A percentile compares a stretch with the other conserved stretches of the same genome.
Evolutionary conservation across 2,113 vertebrate genomes (phyloP).

Genomic region (Chaenocephalus aceratus): DNA sequence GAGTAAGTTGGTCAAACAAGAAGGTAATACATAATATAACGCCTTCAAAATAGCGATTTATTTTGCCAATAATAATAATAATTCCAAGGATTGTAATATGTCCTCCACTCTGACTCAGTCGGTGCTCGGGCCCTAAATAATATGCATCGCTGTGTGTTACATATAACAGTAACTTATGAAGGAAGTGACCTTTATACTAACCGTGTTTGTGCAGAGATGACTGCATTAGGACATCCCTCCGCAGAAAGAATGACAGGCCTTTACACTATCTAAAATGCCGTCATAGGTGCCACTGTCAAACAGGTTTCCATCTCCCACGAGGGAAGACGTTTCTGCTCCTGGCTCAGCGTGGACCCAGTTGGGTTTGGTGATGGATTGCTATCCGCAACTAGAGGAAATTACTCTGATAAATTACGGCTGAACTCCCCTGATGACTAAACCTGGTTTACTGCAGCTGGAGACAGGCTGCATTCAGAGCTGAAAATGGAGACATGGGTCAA

Average conservation of each 20-base stretch:
- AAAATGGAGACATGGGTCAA: constrained; percentile 53
- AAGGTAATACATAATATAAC: too few species aligned
- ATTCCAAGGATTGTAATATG: too few species aligned
- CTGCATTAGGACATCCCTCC: constrained; percentile 15
- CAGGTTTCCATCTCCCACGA: constrained; percentile 36
- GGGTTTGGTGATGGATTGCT: constrained; percentile 63
- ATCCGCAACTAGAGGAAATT: constrained; percentile 55
- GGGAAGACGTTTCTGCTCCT: constrained; percentile 19
- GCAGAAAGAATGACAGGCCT: constrained; percentile 27
- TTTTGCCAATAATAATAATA: too few species aligned
- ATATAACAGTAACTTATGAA: background rate
- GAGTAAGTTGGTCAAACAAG: too few species aligned
- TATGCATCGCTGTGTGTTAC: background rate
- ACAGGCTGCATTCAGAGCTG: constrained; percentile 42
- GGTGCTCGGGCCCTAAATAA: background rate
- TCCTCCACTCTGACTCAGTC: too few species aligned
- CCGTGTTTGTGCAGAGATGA: background rate
- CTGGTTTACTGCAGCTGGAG: constrained; percentile 64
- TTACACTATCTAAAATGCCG: constrained; percentile 37
- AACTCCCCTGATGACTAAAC: constrained; percentile 56
- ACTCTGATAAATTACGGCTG: constrained; percentile 52
- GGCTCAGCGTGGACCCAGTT: constrained; percentile 26
- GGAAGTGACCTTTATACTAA: too few species aligned
- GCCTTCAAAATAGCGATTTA: too few species aligned
- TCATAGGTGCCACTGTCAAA: constrained; percentile 48